These are phyloP conservation scores for Perccottus glenii DNA, from an alignment of 2,113 vertebrate species.

Conservation along the genomic window DNA sequence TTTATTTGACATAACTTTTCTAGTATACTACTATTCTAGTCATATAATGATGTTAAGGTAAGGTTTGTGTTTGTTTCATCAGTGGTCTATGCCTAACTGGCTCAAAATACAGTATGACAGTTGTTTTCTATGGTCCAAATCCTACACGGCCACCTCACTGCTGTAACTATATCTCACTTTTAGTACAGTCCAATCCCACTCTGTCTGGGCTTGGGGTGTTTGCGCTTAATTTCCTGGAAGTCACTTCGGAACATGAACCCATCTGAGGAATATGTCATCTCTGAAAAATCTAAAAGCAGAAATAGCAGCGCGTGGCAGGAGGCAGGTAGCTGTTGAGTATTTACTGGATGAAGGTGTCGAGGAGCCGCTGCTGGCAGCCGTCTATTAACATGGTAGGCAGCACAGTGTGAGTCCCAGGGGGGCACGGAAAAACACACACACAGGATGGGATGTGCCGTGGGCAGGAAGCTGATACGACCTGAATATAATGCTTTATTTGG, in stretches of 20 bases:
- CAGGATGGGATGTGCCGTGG: slow-evolving; percentile 50
- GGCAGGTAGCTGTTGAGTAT: slow-evolving; percentile 28
- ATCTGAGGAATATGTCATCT: slow-evolving; percentile 42
- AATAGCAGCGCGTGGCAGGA: slow-evolving; percentile 27
- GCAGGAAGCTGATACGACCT: slow-evolving; percentile 47
- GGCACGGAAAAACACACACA: slow-evolving; percentile 37
- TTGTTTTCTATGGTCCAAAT: background rate
- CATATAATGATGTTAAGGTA: too few relatives aligned
- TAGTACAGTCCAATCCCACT: background rate
- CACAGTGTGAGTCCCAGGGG: slow-evolving; percentile 38
- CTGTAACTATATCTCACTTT: slow-evolving; percentile 4
- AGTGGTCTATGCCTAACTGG: too few relatives aligned
- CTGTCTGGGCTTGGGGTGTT: slow-evolving; percentile 8
- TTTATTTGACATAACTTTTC: too few relatives aligned
- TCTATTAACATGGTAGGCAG: slow-evolving; percentile 49
- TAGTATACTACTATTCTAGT: too few relatives aligned
- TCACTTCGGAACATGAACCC: slow-evolving; percentile 8
- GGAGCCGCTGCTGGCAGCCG: slow-evolving; percentile 47
- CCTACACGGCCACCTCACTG: background rate
- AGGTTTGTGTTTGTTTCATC: too few relatives aligned
- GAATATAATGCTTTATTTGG: slow-evolving; percentile 35
- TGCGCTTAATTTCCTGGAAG: slow-evolving; percentile 5
- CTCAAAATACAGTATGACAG: too few relatives aligned
- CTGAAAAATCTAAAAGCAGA: slow-evolving; percentile 33
- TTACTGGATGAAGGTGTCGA: slow-evolving; percentile 44